phyloP scores from a whole-genome alignment of 2,113 vertebrate species.

The Entosphenus tridentatus region DNA sequence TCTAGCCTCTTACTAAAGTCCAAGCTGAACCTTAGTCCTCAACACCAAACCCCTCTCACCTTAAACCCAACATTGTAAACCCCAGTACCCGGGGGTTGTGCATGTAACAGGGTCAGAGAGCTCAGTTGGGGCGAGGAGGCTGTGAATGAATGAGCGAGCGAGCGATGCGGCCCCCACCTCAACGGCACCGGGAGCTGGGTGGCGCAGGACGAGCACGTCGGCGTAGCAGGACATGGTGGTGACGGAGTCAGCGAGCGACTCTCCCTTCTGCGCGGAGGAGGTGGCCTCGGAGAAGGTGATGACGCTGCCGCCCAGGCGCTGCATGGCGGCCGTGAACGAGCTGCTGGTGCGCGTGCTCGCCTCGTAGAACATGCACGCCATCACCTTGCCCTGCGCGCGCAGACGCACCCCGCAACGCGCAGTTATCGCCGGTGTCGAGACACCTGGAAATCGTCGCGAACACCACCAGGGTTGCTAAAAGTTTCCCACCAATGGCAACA shows the following conservation, averaged over 20 bases:
- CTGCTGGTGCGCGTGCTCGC: slow-evolving; percentile 85
- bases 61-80: no score
- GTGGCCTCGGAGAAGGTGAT: slow-evolving; percentile 67
- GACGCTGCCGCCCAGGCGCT: slow-evolving; percentile 57
- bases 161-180: slow-evolving; percentile 31
- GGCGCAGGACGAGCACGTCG: slow-evolving; percentile 64
- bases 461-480: no score
- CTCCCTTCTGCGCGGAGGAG: slow-evolving; percentile 74
- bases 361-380: slow-evolving; percentile 93
- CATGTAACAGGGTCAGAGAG: no score
- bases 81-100: no score
- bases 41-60: no score
- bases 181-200: slow-evolving; percentile 57
- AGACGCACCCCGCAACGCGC: background rate
- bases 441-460: no score
- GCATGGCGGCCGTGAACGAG: slow-evolving; percentile 74
- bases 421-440: no score
- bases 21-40: no score
- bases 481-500: no score
- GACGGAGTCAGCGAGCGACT: slow-evolving; percentile 63
- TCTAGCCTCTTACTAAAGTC: no score
- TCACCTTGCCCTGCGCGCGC: slow-evolving; percentile 53
- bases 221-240: slow-evolving; percentile 90
- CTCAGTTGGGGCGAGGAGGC: no score
- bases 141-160: no score